Base-by-base conservation (phyloP, 2,888 invertebrate genomes). In the Lasioglossum zephyrum region DNA sequence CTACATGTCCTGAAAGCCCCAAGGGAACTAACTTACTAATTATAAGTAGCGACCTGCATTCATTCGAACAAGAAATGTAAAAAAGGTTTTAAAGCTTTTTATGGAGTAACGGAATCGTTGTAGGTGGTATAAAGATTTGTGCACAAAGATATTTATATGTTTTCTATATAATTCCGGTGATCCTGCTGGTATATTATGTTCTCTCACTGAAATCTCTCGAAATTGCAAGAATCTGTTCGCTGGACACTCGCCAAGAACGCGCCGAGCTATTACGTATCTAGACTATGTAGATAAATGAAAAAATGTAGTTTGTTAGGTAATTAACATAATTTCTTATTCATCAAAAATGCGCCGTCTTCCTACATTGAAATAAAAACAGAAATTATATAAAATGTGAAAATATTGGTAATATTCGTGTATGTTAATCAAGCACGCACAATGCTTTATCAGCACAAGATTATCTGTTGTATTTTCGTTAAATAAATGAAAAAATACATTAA, bases 201-300 rank as follows among this genome's bases (percentile, higher is more conserved):
- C 57, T 22, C 70, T 72, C 74, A 70, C 63, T 41, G 63, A 84
- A 73, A 81, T 76, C 63, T 39, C 57, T 79, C 57, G 9, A 57
- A 73, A 72, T 72, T 73, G 41, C 53, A 39, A 74, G 77, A 76
- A 66, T 70, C 77, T 44, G 49, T 69, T 22, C 69, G 57, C 79
- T 89, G 89, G 86, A 88, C 84, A 78, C 39, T 57, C 78, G 86
- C 86, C 88, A 88, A 84, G 75, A 70, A 84, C 75, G 79, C 69
- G 72, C 53, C 53, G 60, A 31, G 18, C 39, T 69, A 69, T 69
- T 69, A 69, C 22, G 66, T 36, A 69, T 39, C 31, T 36, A 66
- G 66, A 31, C 6, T 18, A 44, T 44, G 44, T 44, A 69, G 36
- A 69, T 69, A 69, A 69, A 69, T 69, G 66, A 39, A 69, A 69